Base-by-base conservation (phyloP, 2,797 vertebrate species). In the Gambelia wislizenii region DNA sequence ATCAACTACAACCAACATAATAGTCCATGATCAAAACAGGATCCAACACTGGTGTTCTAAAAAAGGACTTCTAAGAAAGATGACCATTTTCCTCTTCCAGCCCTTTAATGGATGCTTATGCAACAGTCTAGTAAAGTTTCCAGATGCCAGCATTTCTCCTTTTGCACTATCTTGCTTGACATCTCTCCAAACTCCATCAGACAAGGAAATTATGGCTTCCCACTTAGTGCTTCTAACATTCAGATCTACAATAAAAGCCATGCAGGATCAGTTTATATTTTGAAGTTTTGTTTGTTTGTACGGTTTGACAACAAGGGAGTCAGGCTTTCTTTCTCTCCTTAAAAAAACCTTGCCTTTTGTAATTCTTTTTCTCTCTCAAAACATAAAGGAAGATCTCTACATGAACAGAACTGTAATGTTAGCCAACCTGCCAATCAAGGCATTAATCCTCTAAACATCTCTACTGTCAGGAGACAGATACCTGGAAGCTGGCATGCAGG, bases 381-480 rank as follows among this genome's bases (percentile, higher is more conserved):
- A 94, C 81, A 90, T 79, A 89, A 96, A 95, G 86, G 83, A 89
- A 91, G 93, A 93, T 92, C 93, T 96, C 94, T 93, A 93, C 88
- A 95, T 94, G 93, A 94, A 94, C 78, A 93, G 89, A 96, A 92
- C 80, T 91, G 83, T 94, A 95, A 96, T 94, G 90, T 92, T 95
- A 96, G 93, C 94, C 96, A 95, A 96, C 95, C 97, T 97, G 96
- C 93, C 98, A 98, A 95, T 98, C 98, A 97, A 95, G 84, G 91
- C 89, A 88, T 93, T 96, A 96, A 97, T 96, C 95, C 95, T 95
- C 90, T 97, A 94, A 96, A 97, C 96, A 98, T 98, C 97, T 97
- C 96, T 95, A 92, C 97, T 85, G 91, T 97, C 97, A 97, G 96
- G 96, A 92, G 96, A 97, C 96, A 97, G 96, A 96, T 95, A 97